Base-by-base conservation (phyloP, 2,113 vertebrate genomes). In the Panthera uncia region DNA sequence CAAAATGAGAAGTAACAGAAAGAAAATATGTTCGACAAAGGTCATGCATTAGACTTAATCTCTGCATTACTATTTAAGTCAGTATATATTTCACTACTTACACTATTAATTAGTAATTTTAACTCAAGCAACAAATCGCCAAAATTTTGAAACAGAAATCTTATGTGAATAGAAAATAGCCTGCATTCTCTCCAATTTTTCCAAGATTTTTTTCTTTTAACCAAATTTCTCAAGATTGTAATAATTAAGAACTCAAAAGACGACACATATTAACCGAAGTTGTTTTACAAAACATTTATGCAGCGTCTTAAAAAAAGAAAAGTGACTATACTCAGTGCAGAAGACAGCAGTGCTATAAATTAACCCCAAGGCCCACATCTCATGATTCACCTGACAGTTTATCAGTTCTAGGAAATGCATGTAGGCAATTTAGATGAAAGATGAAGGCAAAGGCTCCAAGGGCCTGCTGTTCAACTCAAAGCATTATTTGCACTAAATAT, bases 331-430 rank as follows among this genome's bases (percentile, higher is more conserved):
- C 83, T 97, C 84, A 96, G 63, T 15, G 31, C 12, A 88, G 86
- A 94, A 87, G 91, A 89, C 16, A 97, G 41, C 38, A 97, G 93
- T 97, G 95, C 91, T 97, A 80, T 98, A 98, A 98, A 98, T 98
- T 98, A 98, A 98, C 63, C 79, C 36, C 76, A 97, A 97, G 89
- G 94, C 18, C 71, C 78, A 80, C 18, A 87, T 96, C 95, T 98
- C 94, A 87, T 97, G 97, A 98, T 98, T 97, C 93, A 96, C 86
- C 96, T 98, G 98, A 98, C 95, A 89, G 94, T 97, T 98, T 98
- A 98, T 98, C 98, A 98, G 97, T 92, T 95, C 79, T 96, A 66
- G 96, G 96, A 98, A 98, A 98, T 97, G 85, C 96, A 98, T 98
- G 94, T 52, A 97, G 93, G 91, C 84, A 97, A 97, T 98, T 98